These are phyloP conservation scores for Microplitis mediator DNA, from an alignment of 1,140 invertebrate genomes.

Conservation along the genomic window DNA sequence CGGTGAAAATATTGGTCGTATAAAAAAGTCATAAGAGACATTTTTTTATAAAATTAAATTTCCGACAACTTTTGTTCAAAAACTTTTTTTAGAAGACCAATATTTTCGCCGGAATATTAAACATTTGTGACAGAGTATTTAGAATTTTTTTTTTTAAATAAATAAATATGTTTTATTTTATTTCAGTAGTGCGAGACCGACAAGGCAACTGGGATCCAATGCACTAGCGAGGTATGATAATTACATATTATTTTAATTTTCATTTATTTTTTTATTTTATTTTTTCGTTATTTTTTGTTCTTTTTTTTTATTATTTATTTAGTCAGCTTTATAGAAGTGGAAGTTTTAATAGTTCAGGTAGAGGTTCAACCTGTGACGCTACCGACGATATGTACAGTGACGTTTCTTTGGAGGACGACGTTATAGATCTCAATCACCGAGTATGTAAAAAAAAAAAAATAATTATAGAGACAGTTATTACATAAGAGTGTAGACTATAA, in stretches of 20 bases:
- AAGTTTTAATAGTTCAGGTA: constrained; percentile 87
- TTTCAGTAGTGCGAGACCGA: constrained; percentile 18
- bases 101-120: too few relatives aligned
- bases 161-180: constrained; percentile 6
- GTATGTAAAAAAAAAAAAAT: constrained; percentile 61
- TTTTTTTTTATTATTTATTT: constrained; percentile 38
- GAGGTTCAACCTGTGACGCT: constrained; percentile 86
- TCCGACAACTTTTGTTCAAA: too few relatives aligned
- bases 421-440: constrained; percentile 88
- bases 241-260: constrained; percentile 17
- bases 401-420: constrained; percentile 88
- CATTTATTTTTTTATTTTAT: constrained; percentile 10
- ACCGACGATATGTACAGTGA: constrained; percentile 92
- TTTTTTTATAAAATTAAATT: too few relatives aligned
- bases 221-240: constrained; percentile 79
- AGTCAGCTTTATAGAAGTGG: constrained; percentile 88
- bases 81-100: too few relatives aligned
- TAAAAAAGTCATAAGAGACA: too few relatives aligned
- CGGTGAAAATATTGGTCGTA: too few relatives aligned
- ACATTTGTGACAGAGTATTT: too few relatives aligned
- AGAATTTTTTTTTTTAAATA: background rate
- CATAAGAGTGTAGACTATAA: background rate
- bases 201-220: constrained; percentile 71
- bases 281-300: constrained; percentile 27
- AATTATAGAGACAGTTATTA: background rate